Evolutionary conservation across 35 echinoderm and acorn worm species (phyloP), one percentile per base, ranked within the genome.

Genomic region (Nesometra sesokonis): DNA sequence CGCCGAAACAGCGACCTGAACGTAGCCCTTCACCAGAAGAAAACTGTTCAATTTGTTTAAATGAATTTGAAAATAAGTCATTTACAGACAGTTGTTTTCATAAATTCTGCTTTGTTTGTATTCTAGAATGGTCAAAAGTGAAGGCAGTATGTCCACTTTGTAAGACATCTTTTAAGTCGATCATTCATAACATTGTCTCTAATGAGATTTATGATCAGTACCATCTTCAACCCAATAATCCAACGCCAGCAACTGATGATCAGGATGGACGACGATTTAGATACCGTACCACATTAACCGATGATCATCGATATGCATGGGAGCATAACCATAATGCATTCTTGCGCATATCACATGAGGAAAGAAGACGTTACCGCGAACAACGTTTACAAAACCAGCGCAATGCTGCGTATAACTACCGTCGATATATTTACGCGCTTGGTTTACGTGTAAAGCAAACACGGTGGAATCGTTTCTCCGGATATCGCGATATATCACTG

Each of bases 81-180:
- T 99, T 99, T 87, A 94, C 93, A 0, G 92, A 94, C 35, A 82
- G 46, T 36, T 97, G 95, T 88, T 99, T 99, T 79, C 96, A 94
- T 35, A 91, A 87, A 0, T 94, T 94, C 79, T 99, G 92, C 46
- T 99, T 99, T 77, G 90, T 89, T 29, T 99, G 92, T 67, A 81
- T 94, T 31, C 77, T 86, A 35, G 96, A 99, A 80, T 99, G 96
- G 96, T 90, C 96, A 8, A 99, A 94, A 33, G 93, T 99, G 17
- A 94, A 92, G 46, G 82, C 92, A 67, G 91, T 86, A 0, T 99
- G 96, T 47, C 96, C 96, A 32, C 88, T 99, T 13, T 99, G 96
- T 82, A 99, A 99, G 82, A 88, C 93, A 2, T 46, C 92, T 31
- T 99, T 99, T 76, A 94, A 92, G 35, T 99, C 93, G 19, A 90